Evolutionary conservation across 2,888 invertebrate genomes (phyloP).

Genomic region (Cecidostiba fungosa): DNA sequence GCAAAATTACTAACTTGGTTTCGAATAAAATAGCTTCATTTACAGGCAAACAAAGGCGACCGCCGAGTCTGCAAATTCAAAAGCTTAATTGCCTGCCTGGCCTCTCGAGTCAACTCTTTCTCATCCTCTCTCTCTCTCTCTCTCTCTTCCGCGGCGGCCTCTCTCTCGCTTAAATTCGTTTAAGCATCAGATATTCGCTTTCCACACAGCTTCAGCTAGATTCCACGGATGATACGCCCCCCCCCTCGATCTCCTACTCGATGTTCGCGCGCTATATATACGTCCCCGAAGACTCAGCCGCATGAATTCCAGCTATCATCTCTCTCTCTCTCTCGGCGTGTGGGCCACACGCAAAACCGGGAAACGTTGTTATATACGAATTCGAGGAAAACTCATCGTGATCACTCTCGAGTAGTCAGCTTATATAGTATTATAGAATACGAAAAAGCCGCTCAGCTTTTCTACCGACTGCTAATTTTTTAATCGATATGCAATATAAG

Average conservation of each 20-base stretch:
- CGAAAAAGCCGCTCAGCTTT: no score
- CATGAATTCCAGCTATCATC: no score
- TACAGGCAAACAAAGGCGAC: not conserved
- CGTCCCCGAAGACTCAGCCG: not conserved
- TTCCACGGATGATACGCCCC: not conserved
- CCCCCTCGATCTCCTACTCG: no score
- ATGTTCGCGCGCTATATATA: not conserved
- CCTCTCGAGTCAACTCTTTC: conserved; percentile 9
- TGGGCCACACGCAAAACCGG: no score
- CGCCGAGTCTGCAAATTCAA: conserved; percentile 6
- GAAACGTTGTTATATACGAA: no score
- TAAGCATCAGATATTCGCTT: not conserved
- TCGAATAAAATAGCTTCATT: conserved; percentile 10
- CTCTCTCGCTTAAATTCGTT: not conserved
- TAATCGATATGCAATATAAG: not conserved
- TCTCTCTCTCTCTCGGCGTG: no score
- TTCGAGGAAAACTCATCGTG: not conserved
- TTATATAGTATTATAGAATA: no score
- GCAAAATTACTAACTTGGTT: not conserved
- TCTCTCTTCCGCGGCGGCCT: not conserved
- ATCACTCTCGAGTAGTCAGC: no score
- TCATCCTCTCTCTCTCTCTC: not conserved
- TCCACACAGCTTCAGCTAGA: no score
- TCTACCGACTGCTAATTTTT: not conserved
- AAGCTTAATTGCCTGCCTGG: conserved; percentile 1